A percentile compares a stretch with the other conserved stretches of the same genome.
phyloP scores from a whole-genome alignment of 2,113 vertebrate genomes.

The Anguilla japonica region DNA sequence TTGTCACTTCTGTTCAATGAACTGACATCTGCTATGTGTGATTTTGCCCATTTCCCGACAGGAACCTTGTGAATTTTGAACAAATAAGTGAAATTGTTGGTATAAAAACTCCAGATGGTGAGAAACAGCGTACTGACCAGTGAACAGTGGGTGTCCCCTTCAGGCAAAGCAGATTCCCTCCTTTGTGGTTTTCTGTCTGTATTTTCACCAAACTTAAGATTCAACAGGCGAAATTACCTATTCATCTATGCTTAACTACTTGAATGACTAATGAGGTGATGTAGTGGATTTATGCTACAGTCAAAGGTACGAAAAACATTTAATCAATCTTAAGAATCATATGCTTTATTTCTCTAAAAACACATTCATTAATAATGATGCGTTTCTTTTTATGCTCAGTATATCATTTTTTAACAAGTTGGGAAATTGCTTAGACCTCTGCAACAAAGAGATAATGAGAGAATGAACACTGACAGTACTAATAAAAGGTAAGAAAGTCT shows the following conservation, averaged over 20 bases:
- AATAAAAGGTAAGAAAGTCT: constrained; percentile 68
- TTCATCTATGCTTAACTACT: not conserved
- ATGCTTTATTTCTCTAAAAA: constrained; percentile 7
- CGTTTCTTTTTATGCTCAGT: not conserved
- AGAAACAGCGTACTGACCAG: not conserved
- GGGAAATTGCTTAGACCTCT: constrained; percentile 66
- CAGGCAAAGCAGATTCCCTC: not conserved
- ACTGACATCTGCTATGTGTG: not conserved
- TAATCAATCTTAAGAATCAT: constrained; percentile 4
- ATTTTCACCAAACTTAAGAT: not conserved
- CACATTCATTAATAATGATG: not conserved
- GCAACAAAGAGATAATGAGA: constrained; percentile 60
- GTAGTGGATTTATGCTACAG: not conserved
- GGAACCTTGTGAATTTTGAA: not conserved
- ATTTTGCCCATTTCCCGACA: not conserved
- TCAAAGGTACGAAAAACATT: not conserved
- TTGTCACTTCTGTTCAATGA: not conserved
- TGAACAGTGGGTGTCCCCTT: not conserved
- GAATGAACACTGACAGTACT: constrained; percentile 59
- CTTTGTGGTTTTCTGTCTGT: not conserved
- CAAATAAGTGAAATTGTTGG: not conserved
- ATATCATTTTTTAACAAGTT: constrained; percentile 67
- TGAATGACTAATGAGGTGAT: not conserved
- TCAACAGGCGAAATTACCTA: not conserved
- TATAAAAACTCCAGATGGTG: not conserved